A percentile compares a stretch with the other conserved stretches of the same genome.
These are phyloP conservation scores for Noturus placidus DNA, from an alignment of 2,113 vertebrate species.

Conservation along the genomic window DNA sequence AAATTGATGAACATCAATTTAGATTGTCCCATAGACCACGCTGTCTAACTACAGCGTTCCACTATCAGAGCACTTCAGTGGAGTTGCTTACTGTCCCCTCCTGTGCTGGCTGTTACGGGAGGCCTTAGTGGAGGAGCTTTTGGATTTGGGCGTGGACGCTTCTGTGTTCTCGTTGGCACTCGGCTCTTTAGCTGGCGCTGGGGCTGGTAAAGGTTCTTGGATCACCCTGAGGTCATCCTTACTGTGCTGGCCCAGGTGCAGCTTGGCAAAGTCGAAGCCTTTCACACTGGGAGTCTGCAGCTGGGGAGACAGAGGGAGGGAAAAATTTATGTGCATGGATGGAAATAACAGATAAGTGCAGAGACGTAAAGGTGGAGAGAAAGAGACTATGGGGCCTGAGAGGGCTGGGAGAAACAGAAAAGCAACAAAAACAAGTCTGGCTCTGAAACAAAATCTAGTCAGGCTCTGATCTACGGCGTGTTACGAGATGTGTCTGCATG, in stretches of 20 bases:
- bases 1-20: constrained; percentile 40
- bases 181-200: constrained; percentile 81
- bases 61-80: neutral
- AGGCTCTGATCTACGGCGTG: neutral
- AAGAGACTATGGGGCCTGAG: constrained; percentile 27
- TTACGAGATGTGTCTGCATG: neutral
- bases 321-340: constrained; percentile 22
- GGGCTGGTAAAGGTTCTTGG: constrained; percentile 81
- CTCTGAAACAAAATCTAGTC: constrained; percentile 3
- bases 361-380: constrained; percentile 2
- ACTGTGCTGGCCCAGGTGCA: constrained; percentile 94
- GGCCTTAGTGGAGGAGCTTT: constrained; percentile 77
- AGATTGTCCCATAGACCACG: neutral
- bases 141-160: constrained; percentile 83
- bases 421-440: constrained; percentile 8
- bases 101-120: constrained; percentile 76
- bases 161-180: constrained; percentile 87
- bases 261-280: constrained; percentile 98
- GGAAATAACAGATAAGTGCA: constrained; percentile 22
- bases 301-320: constrained; percentile 63
- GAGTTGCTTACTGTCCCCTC: constrained; percentile 82
- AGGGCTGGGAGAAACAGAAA: constrained; percentile 31
- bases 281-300: constrained; percentile 94
- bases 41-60: neutral
- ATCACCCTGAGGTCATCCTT: constrained; percentile 94